Base-by-base conservation (phyloP, 1,140 invertebrate species). In the Drosophila lacertosa region DNA sequence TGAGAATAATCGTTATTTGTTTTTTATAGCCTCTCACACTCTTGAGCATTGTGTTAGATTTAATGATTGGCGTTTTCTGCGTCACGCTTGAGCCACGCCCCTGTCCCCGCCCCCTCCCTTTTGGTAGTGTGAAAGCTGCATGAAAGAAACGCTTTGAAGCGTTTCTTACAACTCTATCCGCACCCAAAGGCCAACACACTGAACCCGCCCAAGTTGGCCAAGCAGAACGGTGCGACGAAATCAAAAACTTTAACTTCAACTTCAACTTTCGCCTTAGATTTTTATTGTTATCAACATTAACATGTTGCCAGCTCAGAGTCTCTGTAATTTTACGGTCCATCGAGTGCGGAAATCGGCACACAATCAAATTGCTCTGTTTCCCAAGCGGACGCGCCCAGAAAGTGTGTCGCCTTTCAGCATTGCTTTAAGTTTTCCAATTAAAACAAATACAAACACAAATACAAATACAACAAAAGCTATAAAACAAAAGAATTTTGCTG, bases 241-340 rank as follows among this genome's bases (percentile, higher is more conserved):
- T 60, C 26, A 39, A 63, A 40, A 67, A 59, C 64, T 45, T 60
- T 40, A 60, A 60, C 16, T 55, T 67, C 16, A 67, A 60, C 40
- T 59, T 32, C 16, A 67, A 60, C 40, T 59, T 32, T 59, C 33
- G 53, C 39, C 39, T 58, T 53, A 24, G 18, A 33, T 48, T 54
- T 67, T 67, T 72, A 72, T 67, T 55, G 69, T 32, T 50, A 50
- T 54, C 39, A 72, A 50, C 63, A 72, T 67, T 72, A 60, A 72
- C 55, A 72, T 72, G 33, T 42, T 4, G n/a, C 16, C 29, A 10
- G 11, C 42, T 42, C 20, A 15, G 10, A 20, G 6, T 40, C 22
- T 40, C 9, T 66, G 78, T 62, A 86, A 84, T 86, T 86, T 84
- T 78, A 86, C 64, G 81, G 77, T 86, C 74, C 73, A 86, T 84